Conservation (phyloP, 2,113 vertebrate genomes). For the Clarias macrocephalus region DNA sequence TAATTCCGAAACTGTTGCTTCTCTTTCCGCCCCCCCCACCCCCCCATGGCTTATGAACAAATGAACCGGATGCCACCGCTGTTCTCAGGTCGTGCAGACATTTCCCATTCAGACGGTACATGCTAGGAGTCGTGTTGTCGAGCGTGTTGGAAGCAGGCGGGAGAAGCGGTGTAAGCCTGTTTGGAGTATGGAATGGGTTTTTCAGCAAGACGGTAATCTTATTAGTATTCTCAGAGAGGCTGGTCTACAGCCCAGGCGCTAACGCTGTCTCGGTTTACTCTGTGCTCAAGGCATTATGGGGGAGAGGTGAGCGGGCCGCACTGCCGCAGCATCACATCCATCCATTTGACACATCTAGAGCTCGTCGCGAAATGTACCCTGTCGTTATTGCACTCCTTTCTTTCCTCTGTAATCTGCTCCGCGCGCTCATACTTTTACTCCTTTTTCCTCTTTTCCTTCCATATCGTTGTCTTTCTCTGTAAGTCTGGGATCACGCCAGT, state of each 20-base stretch:
- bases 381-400: conserved; percentile 16
- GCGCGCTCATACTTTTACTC: not conserved
- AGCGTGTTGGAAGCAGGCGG: not conserved
- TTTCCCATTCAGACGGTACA: not conserved
- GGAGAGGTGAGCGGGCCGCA: conserved; percentile 48
- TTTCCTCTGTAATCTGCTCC: conserved; percentile 11
- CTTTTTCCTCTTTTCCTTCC: not conserved
- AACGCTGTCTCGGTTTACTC: conserved; percentile 24
- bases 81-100: not conserved
- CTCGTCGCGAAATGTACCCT: conserved; percentile 30
- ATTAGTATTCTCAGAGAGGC: conserved; percentile 53
- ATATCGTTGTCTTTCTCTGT: not conserved
- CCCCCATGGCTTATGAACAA: not conserved
- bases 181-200: conserved; percentile 22
- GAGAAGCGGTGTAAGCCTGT: conserved; percentile 47
- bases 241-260: conserved; percentile 35
- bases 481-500: not conserved
- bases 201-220: conserved; percentile 54
- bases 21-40: not conserved
- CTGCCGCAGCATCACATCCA: conserved; percentile 46
- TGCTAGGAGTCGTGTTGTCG: not conserved
- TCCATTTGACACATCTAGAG: conserved; percentile 53
- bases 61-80: conserved; percentile 19
- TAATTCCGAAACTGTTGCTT: conserved; percentile 3
- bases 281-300: conserved; percentile 49